These are phyloP conservation scores for Plecotus auritus DNA, from an alignment of 2,113 vertebrate species.

Conservation along the genomic window DNA sequence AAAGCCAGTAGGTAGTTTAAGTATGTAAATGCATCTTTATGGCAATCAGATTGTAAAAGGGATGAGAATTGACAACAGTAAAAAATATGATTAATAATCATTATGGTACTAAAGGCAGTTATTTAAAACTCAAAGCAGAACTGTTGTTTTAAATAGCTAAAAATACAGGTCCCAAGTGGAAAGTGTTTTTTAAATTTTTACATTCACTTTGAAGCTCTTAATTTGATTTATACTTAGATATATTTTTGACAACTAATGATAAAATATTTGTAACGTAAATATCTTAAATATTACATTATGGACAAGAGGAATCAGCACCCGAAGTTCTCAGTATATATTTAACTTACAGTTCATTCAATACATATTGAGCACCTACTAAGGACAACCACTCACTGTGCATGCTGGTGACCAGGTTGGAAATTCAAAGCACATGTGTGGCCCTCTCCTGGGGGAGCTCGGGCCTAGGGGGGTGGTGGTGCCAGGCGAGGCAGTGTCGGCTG, in stretches of 20 bases:
- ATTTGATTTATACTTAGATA: background rate
- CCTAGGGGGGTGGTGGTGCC: background rate
- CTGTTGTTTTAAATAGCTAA: slow-evolving; percentile 6
- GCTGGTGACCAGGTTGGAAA: background rate
- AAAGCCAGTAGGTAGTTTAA: background rate
- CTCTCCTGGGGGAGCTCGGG: background rate
- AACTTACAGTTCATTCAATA: background rate
- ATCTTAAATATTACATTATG: background rate
- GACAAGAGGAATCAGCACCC: background rate
- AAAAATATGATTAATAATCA: background rate
- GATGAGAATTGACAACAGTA: background rate
- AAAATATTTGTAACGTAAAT: background rate
- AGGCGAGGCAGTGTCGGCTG: background rate
- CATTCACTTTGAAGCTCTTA: background rate
- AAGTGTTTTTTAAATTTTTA: background rate
- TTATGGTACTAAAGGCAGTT: background rate
- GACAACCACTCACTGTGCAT: background rate
- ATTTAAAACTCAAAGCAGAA: slow-evolving; percentile 16
- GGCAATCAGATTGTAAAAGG: background rate
- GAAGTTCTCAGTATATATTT: background rate
- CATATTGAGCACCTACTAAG: background rate
- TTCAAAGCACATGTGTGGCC: background rate
- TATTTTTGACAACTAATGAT: background rate
- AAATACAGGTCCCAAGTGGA: background rate
- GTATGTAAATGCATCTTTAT: background rate